A percentile compares a stretch with the other conserved stretches of the same genome.
Conservation (phyloP, 2,888 invertebrate species). For the Syrista parreyssii region DNA sequence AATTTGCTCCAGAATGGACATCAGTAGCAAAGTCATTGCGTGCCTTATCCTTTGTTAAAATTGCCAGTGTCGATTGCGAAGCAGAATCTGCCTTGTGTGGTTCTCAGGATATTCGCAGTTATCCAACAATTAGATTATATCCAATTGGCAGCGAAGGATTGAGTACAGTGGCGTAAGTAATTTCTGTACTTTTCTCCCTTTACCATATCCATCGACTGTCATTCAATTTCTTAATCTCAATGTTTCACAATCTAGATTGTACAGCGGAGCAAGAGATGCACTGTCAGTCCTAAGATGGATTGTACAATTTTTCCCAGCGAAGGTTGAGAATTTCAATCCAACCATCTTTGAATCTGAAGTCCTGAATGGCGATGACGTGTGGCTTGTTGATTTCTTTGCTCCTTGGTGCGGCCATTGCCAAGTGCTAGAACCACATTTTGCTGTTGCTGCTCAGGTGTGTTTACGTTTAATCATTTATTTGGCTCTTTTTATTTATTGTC, state of each 20-base stretch:
- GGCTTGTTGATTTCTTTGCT: conserved; percentile 77
- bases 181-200: neutral
- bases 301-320: conserved; percentile 72
- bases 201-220: neutral
- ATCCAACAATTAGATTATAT: conserved; percentile 78
- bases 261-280: conserved; percentile 74
- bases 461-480: neutral
- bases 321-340: conserved; percentile 67
- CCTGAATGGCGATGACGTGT: conserved; percentile 67
- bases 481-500: neutral
- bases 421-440: conserved; percentile 76
- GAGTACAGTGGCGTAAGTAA: conserved; percentile 68
- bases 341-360: conserved; percentile 67
- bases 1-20: conserved; percentile 76
- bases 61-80: conserved; percentile 78
- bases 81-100: conserved; percentile 70
- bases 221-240: conserved; percentile 16
- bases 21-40: conserved; percentile 71
- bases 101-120: conserved; percentile 72
- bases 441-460: conserved; percentile 72
- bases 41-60: conserved; percentile 67
- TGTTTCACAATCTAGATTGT: conserved; percentile 63
- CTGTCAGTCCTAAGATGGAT: conserved; percentile 74
- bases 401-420: conserved; percentile 77
- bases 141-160: conserved; percentile 70